A percentile compares a stretch with the other conserved stretches of the same genome.
Evolutionary conservation across 2,113 vertebrate genomes (phyloP).

Genomic region (Melospiza melodia): DNA sequence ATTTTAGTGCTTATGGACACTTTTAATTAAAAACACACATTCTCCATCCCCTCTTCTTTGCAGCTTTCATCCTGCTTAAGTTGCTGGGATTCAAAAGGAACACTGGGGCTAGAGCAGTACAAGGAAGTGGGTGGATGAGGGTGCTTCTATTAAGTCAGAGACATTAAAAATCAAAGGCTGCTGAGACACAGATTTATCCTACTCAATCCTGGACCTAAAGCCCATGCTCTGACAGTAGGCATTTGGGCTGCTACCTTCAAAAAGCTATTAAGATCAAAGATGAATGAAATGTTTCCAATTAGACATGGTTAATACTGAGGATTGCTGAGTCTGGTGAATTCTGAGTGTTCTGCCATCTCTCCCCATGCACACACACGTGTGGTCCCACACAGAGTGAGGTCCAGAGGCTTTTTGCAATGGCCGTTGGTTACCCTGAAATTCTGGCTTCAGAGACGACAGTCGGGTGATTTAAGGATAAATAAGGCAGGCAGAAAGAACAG

Average conservation of each 20-base stretch:
- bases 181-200: slow-evolving; percentile 24
- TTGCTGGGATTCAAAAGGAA: not conserved
- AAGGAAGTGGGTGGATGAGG: not conserved
- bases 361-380: not conserved
- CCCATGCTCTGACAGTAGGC: not conserved
- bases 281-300: slow-evolving; percentile 55
- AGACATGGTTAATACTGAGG: not conserved
- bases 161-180: slow-evolving; percentile 55
- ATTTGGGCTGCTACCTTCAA: not conserved
- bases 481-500: not conserved
- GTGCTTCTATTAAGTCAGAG: not conserved
- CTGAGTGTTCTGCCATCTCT: not conserved
- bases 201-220: slow-evolving; percentile 14
- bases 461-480: not conserved
- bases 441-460: not conserved
- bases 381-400: not conserved
- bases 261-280: slow-evolving; percentile 66
- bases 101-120: not conserved
- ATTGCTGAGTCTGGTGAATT: not conserved
- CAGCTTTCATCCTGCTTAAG: not conserved
- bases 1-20: slow-evolving; percentile 4
- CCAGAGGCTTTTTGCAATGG: not conserved
- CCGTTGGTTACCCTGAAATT: not conserved
- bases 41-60: not conserved
- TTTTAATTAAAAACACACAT: slow-evolving; percentile 55